A percentile compares a stretch with the other conserved stretches of the same genome.
These are phyloP conservation scores for Anarhynchus alexandrinus DNA, from an alignment of 2,113 vertebrate species.

Conservation along the genomic window DNA sequence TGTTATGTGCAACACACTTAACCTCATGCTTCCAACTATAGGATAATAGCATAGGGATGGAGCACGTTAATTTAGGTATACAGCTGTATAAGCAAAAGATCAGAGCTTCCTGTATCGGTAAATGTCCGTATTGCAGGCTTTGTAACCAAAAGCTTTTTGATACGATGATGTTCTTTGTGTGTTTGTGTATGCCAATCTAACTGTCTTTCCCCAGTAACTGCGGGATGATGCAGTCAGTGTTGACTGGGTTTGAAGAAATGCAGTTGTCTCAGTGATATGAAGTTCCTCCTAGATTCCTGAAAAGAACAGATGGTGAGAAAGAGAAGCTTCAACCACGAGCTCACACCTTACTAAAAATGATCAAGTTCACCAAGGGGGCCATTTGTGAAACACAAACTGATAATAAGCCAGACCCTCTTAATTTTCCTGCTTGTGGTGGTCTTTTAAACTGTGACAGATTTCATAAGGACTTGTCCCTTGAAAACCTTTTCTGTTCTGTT, in stretches of 20 bases:
- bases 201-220: not conserved
- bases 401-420: not conserved
- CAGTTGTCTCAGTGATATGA: not conserved
- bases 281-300: not conserved
- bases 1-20: not conserved
- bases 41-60: not conserved
- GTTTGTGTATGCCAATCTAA: not conserved
- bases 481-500: not conserved
- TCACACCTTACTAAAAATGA: not conserved
- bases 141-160: not conserved
- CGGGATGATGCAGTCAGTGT: not conserved
- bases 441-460: not conserved
- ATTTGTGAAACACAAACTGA: not conserved
- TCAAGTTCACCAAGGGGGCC: not conserved
- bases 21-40: not conserved
- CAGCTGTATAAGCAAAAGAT: not conserved
- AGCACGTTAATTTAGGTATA: not conserved
- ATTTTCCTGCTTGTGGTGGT: rapidly evolving
- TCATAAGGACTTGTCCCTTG: not conserved
- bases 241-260: not conserved
- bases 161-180: not conserved
- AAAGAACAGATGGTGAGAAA: not conserved
- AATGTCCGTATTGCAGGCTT: not conserved
- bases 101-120: not conserved
- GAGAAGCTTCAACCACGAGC: not conserved